A percentile compares a stretch with the other conserved stretches of the same genome.
Conservation (phyloP, 2,888 invertebrate genomes). For the Caradrina kadenii region DNA sequence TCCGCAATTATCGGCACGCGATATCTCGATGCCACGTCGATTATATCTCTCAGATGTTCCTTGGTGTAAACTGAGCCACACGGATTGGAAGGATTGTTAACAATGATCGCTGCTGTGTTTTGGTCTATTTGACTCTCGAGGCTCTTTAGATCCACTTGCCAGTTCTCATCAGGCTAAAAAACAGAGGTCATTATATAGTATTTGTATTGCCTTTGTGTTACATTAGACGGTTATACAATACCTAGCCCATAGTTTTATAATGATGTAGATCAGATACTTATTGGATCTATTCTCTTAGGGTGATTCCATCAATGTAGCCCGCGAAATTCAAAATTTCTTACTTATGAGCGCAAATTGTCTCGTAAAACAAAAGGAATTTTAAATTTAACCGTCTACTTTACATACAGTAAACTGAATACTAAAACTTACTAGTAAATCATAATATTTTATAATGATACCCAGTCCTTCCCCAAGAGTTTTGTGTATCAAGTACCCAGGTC, state of each 20-base stretch:
- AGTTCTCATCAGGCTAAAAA: constrained; percentile 93
- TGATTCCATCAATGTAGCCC: too few species aligned
- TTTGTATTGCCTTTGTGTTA: too few species aligned
- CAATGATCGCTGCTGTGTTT: constrained; percentile 96
- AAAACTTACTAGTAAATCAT: constrained; percentile 92
- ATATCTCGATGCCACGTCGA: constrained; percentile 94
- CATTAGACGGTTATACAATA: too few species aligned
- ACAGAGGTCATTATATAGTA: background rate
- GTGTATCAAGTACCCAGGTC: constrained; percentile 98
- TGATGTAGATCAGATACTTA: too few species aligned
- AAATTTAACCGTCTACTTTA: too few species aligned
- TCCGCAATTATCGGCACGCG: constrained; percentile 98
- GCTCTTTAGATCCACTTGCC: constrained; percentile 96
- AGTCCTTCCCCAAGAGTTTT: constrained; percentile 96
- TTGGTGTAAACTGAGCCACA: constrained; percentile 98
- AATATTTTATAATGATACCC: constrained; percentile 94
- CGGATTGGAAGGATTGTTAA: constrained; percentile 99
- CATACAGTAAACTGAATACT: background rate
- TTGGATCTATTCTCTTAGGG: too few species aligned
- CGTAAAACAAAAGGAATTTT: too few species aligned
- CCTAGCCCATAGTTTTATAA: too few species aligned
- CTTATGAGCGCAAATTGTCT: too few species aligned
- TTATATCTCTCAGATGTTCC: constrained; percentile 94
- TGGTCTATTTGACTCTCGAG: constrained; percentile 96
- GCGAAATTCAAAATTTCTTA: too few species aligned